Percentiles rank a stretch among this genome's conserved stretches.
Evolutionary conservation across 2,797 vertebrate genomes (phyloP).

Genomic region (Crotalus adamanteus): DNA sequence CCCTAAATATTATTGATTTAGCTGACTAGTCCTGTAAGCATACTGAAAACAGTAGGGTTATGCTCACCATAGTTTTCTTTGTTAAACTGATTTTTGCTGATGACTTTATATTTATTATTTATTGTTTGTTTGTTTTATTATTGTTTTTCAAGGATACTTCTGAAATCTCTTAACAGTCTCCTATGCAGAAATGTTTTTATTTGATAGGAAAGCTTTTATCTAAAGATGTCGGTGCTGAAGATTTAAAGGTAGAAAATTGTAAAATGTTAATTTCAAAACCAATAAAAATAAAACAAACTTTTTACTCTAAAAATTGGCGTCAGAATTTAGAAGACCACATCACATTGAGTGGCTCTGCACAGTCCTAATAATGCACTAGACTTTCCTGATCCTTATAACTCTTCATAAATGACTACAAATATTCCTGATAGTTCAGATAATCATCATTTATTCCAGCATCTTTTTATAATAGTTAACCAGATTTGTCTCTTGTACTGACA

Average conservation of each 20-base stretch:
- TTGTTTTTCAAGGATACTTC: neutral
- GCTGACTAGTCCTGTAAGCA: conserved; percentile 6
- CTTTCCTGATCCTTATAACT: neutral
- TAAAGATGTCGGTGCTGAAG: neutral
- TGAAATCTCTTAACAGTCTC: conserved; percentile 21
- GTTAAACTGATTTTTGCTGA: conserved; percentile 20
- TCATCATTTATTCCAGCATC: neutral
- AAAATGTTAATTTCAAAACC: neutral
- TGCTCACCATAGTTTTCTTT: conserved; percentile 14
- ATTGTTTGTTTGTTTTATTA: conserved; percentile 18
- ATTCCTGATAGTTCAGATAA: neutral
- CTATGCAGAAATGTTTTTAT: neutral
- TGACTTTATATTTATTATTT: conserved; percentile 34
- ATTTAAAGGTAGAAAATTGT: neutral
- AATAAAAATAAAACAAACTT: neutral
- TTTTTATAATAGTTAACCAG: neutral
- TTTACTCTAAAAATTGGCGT: neutral
- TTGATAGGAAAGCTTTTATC: neutral
- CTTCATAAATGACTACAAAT: neutral
- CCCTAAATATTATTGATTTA: conserved; percentile 49
- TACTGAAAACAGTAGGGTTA: neutral
- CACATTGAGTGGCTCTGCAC: neutral
- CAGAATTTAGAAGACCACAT: no score
- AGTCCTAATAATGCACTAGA: neutral
- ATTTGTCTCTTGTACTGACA: neutral